Evolutionary conservation across 1,140 invertebrate species (phyloP).

Genomic region (Coenobita brevimanus): DNA sequence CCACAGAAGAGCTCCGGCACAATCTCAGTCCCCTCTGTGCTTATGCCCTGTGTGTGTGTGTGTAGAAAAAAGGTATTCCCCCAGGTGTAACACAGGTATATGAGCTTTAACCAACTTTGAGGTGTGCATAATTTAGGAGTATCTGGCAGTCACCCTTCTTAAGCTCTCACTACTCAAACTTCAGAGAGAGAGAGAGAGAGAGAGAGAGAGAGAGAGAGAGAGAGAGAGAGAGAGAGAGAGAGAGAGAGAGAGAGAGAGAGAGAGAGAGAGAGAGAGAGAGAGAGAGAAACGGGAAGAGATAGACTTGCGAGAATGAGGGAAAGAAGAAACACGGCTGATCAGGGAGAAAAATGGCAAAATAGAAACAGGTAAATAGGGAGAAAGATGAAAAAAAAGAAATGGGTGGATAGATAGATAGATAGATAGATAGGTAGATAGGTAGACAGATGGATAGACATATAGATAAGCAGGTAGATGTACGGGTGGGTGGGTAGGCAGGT

Average conservation of each 20-base stretch:
- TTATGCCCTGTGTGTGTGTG: too few species aligned
- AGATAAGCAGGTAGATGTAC: neutral
- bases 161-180: too few species aligned
- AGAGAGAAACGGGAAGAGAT: neutral
- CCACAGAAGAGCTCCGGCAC: too few species aligned
- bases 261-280: neutral
- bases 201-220: neutral
- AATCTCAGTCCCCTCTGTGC: too few species aligned
- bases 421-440: neutral
- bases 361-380: neutral
- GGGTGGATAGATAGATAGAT: neutral
- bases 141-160: neutral
- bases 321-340: neutral
- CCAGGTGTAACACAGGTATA: neutral
- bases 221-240: neutral
- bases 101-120: neutral
- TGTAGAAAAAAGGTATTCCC: too few species aligned
- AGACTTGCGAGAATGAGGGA: neutral
- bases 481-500: neutral
- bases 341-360: neutral
- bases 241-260: neutral
- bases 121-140: constrained; percentile 1
- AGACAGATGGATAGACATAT: neutral
- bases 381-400: neutral
- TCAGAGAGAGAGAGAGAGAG: neutral